Evolutionary conservation across 1,140 invertebrate genomes (phyloP).

Genomic region (Solenopsis fugax): DNA sequence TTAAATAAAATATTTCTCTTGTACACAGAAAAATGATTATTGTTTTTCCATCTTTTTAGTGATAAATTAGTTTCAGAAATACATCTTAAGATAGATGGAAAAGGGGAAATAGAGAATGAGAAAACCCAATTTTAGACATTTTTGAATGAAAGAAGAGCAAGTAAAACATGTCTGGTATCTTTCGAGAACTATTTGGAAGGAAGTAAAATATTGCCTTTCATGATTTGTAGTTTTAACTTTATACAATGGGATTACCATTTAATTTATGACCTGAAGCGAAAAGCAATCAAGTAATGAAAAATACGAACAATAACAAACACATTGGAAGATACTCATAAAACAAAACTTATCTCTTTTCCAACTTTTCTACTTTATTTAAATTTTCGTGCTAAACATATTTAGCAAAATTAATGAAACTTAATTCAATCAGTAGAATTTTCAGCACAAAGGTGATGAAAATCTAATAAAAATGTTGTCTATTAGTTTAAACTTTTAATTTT

Average conservation of each 20-base stretch:
- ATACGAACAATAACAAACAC: neutral
- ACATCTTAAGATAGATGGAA: neutral
- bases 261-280: conserved; percentile 16
- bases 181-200: neutral
- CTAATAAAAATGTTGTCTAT: neutral
- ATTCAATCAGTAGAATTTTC: neutral
- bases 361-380: neutral
- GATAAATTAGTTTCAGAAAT: neutral
- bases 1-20: conserved; percentile 11
- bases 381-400: neutral
- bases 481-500: conserved; percentile 11
- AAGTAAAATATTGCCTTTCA: neutral
- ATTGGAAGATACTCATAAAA: neutral
- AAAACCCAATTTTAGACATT: neutral
- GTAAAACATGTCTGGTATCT: neutral
- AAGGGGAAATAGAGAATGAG: neutral
- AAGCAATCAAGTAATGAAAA: conserved; percentile 33
- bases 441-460: neutral
- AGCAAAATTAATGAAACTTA: neutral
- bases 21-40: neutral
- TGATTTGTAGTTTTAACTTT: conserved; percentile 4
- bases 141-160: neutral
- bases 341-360: neutral
- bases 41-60: neutral
- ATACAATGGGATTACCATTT: conserved; percentile 1